These are phyloP conservation scores for Nephotettix cincticeps DNA, from an alignment of 1,140 invertebrate species.

Conservation along the genomic window DNA sequence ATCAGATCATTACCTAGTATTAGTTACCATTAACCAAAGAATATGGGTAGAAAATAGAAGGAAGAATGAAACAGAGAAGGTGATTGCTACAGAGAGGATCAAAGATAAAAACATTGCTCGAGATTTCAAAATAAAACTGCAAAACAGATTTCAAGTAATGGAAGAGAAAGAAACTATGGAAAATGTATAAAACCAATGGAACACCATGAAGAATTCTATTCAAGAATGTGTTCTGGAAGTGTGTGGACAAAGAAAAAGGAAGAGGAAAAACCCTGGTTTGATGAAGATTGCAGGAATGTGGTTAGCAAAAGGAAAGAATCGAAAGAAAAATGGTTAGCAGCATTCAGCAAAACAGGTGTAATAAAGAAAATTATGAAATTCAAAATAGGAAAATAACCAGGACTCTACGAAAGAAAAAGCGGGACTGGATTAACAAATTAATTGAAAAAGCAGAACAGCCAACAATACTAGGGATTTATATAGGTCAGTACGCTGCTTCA, in stretches of 20 bases:
- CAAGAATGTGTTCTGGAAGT: neutral
- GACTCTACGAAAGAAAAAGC: slow-evolving; percentile 32
- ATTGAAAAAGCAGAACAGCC: slow-evolving; percentile 24
- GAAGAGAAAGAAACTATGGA: neutral
- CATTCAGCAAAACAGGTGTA: no score
- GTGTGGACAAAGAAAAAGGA: slow-evolving; percentile 13
- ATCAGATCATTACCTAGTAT: slow-evolving; percentile 32
- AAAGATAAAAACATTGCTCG: neutral
- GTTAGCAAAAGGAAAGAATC: slow-evolving; percentile 19
- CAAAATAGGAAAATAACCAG: slow-evolving; percentile 21
- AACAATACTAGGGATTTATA: slow-evolving; percentile 29
- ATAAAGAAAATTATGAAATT: slow-evolving; percentile 22
- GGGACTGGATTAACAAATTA: slow-evolving; percentile 18
- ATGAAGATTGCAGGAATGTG: slow-evolving; percentile 26
- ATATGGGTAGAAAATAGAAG: slow-evolving; percentile 3
- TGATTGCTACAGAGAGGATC: neutral
- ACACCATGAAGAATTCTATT: neutral
- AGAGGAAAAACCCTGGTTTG: slow-evolving; percentile 33
- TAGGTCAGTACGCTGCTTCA: slow-evolving; percentile 21
- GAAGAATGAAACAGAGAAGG: neutral
- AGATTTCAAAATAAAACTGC: neutral
- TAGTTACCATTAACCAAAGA: slow-evolving; percentile 24
- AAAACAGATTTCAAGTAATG: neutral
- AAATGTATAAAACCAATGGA: slow-evolving; percentile 24
- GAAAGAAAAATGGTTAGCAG: slow-evolving; percentile 9